Conservation (phyloP, 2,797 vertebrate genomes). For the Corythornis leucogaster region DNA sequence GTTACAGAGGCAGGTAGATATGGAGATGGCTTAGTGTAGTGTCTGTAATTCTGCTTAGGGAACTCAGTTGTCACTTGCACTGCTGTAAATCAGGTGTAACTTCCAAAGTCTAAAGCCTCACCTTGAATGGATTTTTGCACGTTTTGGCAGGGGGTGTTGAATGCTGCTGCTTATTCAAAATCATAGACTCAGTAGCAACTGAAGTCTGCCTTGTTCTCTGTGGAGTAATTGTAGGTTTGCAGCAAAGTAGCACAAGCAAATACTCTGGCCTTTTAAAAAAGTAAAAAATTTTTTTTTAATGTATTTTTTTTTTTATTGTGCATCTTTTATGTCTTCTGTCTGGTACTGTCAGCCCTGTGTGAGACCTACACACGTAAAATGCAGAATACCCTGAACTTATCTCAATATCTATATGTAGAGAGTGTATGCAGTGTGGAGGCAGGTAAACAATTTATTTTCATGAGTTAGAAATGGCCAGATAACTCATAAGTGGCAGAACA, state of each 20-base stretch:
- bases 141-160: background rate
- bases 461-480: background rate
- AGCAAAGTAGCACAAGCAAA: background rate
- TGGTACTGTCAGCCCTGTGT: background rate
- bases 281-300: background rate
- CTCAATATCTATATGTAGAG: background rate
- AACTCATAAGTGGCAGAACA: background rate
- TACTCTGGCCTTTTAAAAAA: background rate
- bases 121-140: background rate
- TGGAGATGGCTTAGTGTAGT: background rate
- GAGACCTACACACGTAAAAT: background rate
- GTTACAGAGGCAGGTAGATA: background rate
- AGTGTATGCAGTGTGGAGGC: background rate
- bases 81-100: background rate
- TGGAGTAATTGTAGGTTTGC: background rate
- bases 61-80: background rate
- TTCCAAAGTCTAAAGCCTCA: rapidly evolving
- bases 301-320: background rate
- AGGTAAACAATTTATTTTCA: background rate
- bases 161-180: background rate
- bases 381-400: rapidly evolving
- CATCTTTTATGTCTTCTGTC: background rate
- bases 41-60: background rate
- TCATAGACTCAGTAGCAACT: background rate
- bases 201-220: background rate